phyloP scores from a whole-genome alignment of 2,113 vertebrate species.

The Colistium nudipinnis region DNA sequence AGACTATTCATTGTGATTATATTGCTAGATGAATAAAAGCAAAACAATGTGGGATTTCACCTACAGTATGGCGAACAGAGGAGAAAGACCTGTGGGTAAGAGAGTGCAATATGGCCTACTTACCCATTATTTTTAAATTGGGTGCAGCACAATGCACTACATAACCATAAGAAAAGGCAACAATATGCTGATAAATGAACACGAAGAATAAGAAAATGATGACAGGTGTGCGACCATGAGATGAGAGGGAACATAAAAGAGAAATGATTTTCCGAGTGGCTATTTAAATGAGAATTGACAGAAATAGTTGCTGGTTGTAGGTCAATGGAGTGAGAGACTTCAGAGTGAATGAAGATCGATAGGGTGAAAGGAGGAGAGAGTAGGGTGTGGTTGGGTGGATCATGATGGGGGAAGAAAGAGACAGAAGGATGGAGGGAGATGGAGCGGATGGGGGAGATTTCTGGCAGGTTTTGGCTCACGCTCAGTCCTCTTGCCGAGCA shows the following conservation, averaged over 20 bases:
- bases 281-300: constrained; percentile 4
- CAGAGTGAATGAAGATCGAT: constrained; percentile 45
- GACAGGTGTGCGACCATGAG: background rate
- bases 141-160: background rate
- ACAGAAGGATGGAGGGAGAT: constrained; percentile 35
- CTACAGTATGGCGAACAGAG: too few species aligned
- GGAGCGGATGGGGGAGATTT: constrained; percentile 59
- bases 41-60: too few species aligned
- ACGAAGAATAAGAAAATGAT: background rate
- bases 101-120: too few species aligned
- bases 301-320: constrained; percentile 21
- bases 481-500: constrained; percentile 88
- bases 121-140: too few species aligned
- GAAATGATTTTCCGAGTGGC: background rate
- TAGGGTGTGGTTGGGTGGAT: constrained; percentile 21
- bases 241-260: background rate
- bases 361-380: constrained; percentile 26
- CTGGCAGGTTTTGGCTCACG: constrained; percentile 85
- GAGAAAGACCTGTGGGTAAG: too few species aligned
- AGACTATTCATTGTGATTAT: too few species aligned
- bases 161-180: background rate
- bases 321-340: constrained; percentile 37
- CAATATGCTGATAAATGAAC: background rate
- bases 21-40: too few species aligned
- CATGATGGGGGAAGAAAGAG: constrained; percentile 30